Evolutionary conservation across 1,140 invertebrate species (phyloP), one percentile per base, ranked within the genome.

Genomic region (Conus betulinus): DNA sequence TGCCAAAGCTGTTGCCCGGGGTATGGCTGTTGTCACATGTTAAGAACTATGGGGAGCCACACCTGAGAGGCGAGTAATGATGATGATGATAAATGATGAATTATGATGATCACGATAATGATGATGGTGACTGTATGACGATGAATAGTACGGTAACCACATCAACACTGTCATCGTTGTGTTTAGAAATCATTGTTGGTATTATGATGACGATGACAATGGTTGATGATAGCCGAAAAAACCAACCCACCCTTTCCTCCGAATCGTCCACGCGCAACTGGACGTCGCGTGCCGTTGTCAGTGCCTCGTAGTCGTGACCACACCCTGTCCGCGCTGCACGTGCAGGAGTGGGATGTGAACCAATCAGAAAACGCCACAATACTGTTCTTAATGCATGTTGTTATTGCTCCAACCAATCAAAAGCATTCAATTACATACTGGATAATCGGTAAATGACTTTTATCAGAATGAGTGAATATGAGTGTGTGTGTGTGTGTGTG

Each of bases 281-380:
- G 3, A 87, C 85, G n/a, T 87, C 85, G 55, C 85, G 85, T 5
- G 85, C 85, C 7, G 85, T 87, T 3, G 85, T 76, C 27, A 55
- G 76, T 23, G 76, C 85, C 74, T 87, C 85, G 71, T 87, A 87
- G n/a, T 67, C 79, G 8, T 71, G 60, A 4, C 25, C 60, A n/a
- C n/a, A 10, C 11, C 25, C 17, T 53, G 39, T 51, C 20, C 79
- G 3, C 27, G 17, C 79, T 81, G 79, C 51, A 81, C 39, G 76
- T 39, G 20, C 8, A 76, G 1, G 13, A 25, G 39, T 39, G 39
- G 39, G 39, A 74, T 25, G 1, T 74, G 7, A 78, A 78, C 76
- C 76, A 78, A 78, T 39, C 25, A 51, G 11, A 78, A 78, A 78
- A 78, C 1, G 76, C 11, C 20, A 76, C n/a, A 23, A 23, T n/a